Base-by-base conservation (phyloP, 2,797 vertebrate genomes). In the Chromis chromis region DNA sequence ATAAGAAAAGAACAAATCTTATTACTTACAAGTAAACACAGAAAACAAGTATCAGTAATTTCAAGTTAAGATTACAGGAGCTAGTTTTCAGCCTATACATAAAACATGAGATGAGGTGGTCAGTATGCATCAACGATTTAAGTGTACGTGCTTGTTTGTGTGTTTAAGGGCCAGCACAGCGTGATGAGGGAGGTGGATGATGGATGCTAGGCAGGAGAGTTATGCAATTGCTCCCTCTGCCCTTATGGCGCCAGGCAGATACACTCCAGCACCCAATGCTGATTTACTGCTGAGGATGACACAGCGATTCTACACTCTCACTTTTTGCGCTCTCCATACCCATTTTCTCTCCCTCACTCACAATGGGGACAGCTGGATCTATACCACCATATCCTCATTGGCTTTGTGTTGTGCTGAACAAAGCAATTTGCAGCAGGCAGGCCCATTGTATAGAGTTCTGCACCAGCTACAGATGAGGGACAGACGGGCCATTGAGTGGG, bases 241-340 rank as follows among this genome's bases (percentile, higher is more conserved):
- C 92, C 92, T 92, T 80, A 89, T 81, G 88, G 86, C 74, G 69
- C 82, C 70, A 82, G 83, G 88, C 90, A 84, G 90, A 92, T 79
- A 79, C 86, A 88, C 87, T 91, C 83, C 87, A 87, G 84, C 84
- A 79, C 88, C 92, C 87, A 40, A 76, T 84, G 78, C 91, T 89
- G 92, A 94, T 94, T 86, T 94, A 94, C 89, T 91, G 92, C 91
- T 66, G 85, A 86, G 90, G 91, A 94, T 95, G 94, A 95, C 93
- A 89, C 94, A 94, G 95, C 93, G 33, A 84, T 94, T 94, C 90
- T 88, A 70, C 82, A 70, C 83, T 70, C 88, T 86, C 81, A 79
- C 86, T 89, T 88, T 36, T 78, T 80, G 76, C 79, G 14, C 85
- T 82, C 86, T 79, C 85, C 59, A 81, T 76, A 86, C 85, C 75